A percentile compares a stretch with the other conserved stretches of the same genome.
These are phyloP conservation scores for Semnornis frantzii DNA, from an alignment of 2,113 vertebrate species.

Conservation along the genomic window DNA sequence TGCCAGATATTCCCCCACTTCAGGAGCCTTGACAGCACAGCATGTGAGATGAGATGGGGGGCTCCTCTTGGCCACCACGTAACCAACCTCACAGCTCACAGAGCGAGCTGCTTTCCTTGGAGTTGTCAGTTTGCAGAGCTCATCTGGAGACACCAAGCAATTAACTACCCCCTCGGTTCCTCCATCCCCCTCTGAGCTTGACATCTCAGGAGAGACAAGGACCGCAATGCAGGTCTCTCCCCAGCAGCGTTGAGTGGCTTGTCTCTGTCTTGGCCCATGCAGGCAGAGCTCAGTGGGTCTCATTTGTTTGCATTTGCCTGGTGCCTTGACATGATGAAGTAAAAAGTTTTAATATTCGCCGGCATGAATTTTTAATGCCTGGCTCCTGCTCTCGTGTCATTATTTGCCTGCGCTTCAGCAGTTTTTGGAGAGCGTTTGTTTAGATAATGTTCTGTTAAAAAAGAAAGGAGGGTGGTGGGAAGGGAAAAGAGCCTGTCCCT, in stretches of 20 bases:
- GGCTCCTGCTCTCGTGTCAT: conserved; percentile 69
- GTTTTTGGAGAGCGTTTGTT: conserved; percentile 52
- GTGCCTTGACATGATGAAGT: conserved; percentile 67
- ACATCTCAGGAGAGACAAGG: conserved; percentile 2
- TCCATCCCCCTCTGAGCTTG: conserved; percentile 16
- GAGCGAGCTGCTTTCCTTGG: background rate
- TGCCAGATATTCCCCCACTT: background rate
- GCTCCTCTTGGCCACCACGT: background rate
- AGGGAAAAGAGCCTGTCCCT: background rate
- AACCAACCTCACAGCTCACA: background rate
- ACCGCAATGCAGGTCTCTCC: conserved; percentile 37
- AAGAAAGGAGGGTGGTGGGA: background rate
- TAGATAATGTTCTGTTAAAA: conserved; percentile 63
- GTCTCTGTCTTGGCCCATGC: conserved; percentile 32
- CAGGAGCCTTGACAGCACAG: conserved; percentile 22
- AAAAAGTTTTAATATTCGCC: conserved; percentile 73
- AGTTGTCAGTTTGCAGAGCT: conserved; percentile 8
- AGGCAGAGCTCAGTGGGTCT: conserved; percentile 40
- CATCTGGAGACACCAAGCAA: background rate
- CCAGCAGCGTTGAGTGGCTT: background rate
- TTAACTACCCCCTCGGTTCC: background rate
- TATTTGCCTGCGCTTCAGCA: conserved; percentile 71
- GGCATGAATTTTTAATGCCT: conserved; percentile 74
- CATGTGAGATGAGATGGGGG: background rate
- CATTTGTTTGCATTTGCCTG: conserved; percentile 66